Evolutionary conservation across 2,888 invertebrate genomes (phyloP).

Genomic region (Mythimna vitellina): DNA sequence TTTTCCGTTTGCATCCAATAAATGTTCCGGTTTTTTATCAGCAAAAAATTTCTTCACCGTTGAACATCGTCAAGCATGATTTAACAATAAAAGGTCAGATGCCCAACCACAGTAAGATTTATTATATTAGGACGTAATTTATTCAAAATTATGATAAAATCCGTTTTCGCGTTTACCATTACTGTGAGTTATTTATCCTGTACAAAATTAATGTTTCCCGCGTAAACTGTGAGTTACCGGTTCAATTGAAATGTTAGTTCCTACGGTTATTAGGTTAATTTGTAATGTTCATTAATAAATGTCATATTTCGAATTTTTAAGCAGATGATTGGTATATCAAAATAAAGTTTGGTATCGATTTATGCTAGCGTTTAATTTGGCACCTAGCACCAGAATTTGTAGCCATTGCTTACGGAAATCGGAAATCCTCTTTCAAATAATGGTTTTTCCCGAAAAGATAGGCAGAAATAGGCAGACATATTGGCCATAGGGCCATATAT

Average conservation of each 20-base stretch:
- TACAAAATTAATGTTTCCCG: slow-evolving; percentile 46
- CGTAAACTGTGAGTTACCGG: slow-evolving; percentile 28
- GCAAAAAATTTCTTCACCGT: neutral
- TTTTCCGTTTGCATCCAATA: neutral
- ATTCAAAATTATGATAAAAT: slow-evolving; percentile 39
- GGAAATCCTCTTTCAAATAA: too few relatives aligned
- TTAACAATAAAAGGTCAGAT: neutral
- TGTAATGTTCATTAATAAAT: slow-evolving; percentile 8
- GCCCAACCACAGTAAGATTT: slow-evolving; percentile 16
- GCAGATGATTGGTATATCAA: neutral
- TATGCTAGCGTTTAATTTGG: neutral
- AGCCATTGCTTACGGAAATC: neutral
- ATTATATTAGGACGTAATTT: slow-evolving; percentile 40
- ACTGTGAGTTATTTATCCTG: slow-evolving; percentile 40
- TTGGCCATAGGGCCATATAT: neutral
- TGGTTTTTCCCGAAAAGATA: too few relatives aligned
- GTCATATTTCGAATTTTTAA: neutral
- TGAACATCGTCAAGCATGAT: slow-evolving; percentile 9
- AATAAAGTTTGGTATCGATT: neutral
- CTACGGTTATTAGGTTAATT: slow-evolving; percentile 2
- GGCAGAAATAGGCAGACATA: neutral
- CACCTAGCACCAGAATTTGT: neutral
- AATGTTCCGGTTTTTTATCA: slow-evolving; percentile 14
- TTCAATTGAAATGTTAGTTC: slow-evolving; percentile 9
- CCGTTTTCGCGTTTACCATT: slow-evolving; percentile 19